Conservation (phyloP, 2,113 vertebrate genomes). For the Triplophysa tibetana region DNA sequence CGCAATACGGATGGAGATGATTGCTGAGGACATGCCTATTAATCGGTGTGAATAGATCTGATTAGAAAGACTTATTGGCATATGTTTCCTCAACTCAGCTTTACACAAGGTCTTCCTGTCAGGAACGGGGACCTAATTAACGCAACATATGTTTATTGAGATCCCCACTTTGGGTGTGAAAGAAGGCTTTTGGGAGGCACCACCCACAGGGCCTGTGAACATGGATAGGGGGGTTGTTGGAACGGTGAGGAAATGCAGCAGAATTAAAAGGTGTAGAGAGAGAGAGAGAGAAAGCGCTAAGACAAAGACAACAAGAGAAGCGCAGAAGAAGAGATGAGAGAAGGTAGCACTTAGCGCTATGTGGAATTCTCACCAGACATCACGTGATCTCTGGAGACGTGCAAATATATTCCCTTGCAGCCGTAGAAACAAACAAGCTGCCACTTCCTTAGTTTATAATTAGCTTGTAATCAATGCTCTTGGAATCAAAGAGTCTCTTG, state of each 20-base stretch:
- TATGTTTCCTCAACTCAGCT: conserved; percentile 46
- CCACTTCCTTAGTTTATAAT: conserved; percentile 78
- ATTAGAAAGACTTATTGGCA: conserved; percentile 60
- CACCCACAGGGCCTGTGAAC: conserved; percentile 73
- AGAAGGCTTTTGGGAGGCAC: conserved; percentile 65
- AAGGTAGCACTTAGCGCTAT: conserved; percentile 68
- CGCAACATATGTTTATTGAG: conserved; percentile 78
- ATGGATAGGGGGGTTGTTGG: conserved; percentile 58
- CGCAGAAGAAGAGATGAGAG: conserved; percentile 50
- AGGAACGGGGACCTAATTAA: conserved; percentile 69
- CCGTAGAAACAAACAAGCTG: conserved; percentile 76
- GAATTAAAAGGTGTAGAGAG: conserved; percentile 49
- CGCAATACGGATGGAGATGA: conserved; percentile 52
- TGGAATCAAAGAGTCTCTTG: conserved; percentile 44
- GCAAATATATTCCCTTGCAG: conserved; percentile 78
- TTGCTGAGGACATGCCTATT: conserved; percentile 43
- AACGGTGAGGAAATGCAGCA: conserved; percentile 49
- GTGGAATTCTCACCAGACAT: conserved; percentile 72
- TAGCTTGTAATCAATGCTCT: conserved; percentile 76
- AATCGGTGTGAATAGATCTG: conserved; percentile 61
- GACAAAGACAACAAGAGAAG: conserved; percentile 35
- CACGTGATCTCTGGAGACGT: conserved; percentile 71
- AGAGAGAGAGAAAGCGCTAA: conserved; percentile 43
- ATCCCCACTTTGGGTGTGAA: conserved; percentile 71
- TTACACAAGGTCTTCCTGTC: conserved; percentile 61